Evolutionary conservation across 1,140 invertebrate genomes (phyloP).

Genomic region (Pemphigus obesinymphae): DNA sequence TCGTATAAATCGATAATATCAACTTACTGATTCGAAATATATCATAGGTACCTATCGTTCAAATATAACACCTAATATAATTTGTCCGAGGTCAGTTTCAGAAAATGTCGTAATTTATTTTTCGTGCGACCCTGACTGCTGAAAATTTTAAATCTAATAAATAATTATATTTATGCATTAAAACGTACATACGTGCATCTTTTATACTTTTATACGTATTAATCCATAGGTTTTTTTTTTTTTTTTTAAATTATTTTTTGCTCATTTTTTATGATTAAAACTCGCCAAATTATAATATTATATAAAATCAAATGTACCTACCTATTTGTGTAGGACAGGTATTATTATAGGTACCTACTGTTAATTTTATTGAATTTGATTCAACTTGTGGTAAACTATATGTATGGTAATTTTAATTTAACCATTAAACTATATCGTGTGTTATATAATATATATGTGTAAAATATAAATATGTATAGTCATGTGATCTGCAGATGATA

Average conservation of each 20-base stretch:
- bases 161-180: background rate
- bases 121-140: background rate
- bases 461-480: background rate
- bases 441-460: no score
- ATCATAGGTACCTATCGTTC: background rate
- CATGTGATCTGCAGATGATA: background rate
- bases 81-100: constrained; percentile 37
- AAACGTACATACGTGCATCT: background rate
- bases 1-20: background rate
- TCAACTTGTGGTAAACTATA: background rate
- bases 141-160: background rate
- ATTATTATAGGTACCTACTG: no score
- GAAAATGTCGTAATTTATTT: background rate
- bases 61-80: no score
- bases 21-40: background rate
- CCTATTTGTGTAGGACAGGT: no score
- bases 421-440: background rate
- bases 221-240: background rate
- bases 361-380: background rate
- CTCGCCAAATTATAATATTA: no score
- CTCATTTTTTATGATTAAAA: no score
- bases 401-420: background rate
- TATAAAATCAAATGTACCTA: no score
- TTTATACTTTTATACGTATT: background rate
- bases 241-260: background rate